Base-by-base conservation (phyloP, 1,140 invertebrate species). In the Diorhabda sublineata region DNA sequence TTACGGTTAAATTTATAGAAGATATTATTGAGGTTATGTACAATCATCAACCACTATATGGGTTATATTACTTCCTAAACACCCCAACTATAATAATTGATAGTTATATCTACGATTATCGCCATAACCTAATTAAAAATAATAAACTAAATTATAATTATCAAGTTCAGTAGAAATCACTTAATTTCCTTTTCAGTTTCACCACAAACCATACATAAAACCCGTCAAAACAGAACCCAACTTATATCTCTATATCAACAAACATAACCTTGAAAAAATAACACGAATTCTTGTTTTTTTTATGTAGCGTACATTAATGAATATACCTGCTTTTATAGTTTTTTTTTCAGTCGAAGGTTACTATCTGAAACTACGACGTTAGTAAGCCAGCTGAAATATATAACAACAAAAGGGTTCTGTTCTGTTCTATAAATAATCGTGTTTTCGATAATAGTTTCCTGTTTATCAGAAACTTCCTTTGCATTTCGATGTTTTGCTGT, bases 201-300 rank as follows among this genome's bases (percentile, higher is more conserved):
- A 26, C 26, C 26, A 26, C 26, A 26, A 26, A 26, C 26, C 26
- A 26, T 26, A 26, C 26, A 26, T 26, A 26, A 26, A 26, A 26
- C 26, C 26, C 26, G 26, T 26, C 26, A 26, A 26, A 26, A 26
- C 26, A 26, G 26, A 26, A 26, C 26, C 26, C 26, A 26, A 26
- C 26, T 26, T 26, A 26, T 26, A 26, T 26, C 26, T 26, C 26
- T 26, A 61, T 61, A 42, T 61, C 26, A 61, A 61, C 59, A 61
- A 61, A 61, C 41, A 26, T 61, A 43, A 61, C 59, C 59, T 61
- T 61, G 59, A 61, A 42, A 61, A 59, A 26, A 61, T 9, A 61
- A 43, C 59, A 61, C 26, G 42, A 43, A 42, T 43, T 41, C 7
- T 41, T 42, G 5, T 11, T 42, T 61, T 61, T 61, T 61, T 4